A percentile compares a stretch with the other conserved stretches of the same genome.
phyloP scores from a whole-genome alignment of 1,140 invertebrate species.

The Eciton burchellii region DNA sequence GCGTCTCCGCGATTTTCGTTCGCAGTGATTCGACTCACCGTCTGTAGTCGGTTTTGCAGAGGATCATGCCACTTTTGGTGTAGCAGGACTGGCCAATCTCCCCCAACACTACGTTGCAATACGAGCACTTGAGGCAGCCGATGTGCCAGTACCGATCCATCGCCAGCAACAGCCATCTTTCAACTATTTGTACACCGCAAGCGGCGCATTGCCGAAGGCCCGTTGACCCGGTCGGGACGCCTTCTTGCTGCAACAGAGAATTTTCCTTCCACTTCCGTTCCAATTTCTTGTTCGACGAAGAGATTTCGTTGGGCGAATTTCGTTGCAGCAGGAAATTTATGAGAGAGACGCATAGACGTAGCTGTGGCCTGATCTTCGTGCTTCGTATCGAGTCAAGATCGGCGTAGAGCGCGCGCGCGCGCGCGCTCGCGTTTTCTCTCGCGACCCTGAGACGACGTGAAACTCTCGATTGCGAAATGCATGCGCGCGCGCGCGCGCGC shows the following conservation, averaged over 20 bases:
- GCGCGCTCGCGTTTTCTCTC: not conserved
- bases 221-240: slow-evolving; percentile 80
- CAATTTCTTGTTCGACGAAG: too few species aligned
- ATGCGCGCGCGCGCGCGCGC: not conserved
- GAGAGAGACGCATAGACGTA: too few species aligned
- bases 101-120: slow-evolving; percentile 93
- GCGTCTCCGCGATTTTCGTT: too few species aligned
- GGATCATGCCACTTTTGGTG: slow-evolving; percentile 95
- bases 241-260: slow-evolving; percentile 86
- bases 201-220: slow-evolving; percentile 85
- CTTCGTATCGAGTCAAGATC: not conserved
- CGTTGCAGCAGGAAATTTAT: not conserved
- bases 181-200: slow-evolving; percentile 92
- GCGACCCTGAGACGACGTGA: not conserved
- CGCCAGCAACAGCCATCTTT: slow-evolving; percentile 94
- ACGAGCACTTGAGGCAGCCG: slow-evolving; percentile 96
- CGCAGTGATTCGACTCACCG: slow-evolving; percentile 88
- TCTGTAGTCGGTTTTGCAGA: slow-evolving; percentile 97
- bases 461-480: not conserved
- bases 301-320: not conserved
- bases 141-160: slow-evolving; percentile 97
- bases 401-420: not conserved
- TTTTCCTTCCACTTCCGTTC: slow-evolving; percentile 17
- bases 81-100: slow-evolving; percentile 96
- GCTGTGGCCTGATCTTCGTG: too few species aligned